Evolutionary conservation across 2,797 vertebrate genomes (phyloP).

Genomic region (Artibeus jamaicensis): DNA sequence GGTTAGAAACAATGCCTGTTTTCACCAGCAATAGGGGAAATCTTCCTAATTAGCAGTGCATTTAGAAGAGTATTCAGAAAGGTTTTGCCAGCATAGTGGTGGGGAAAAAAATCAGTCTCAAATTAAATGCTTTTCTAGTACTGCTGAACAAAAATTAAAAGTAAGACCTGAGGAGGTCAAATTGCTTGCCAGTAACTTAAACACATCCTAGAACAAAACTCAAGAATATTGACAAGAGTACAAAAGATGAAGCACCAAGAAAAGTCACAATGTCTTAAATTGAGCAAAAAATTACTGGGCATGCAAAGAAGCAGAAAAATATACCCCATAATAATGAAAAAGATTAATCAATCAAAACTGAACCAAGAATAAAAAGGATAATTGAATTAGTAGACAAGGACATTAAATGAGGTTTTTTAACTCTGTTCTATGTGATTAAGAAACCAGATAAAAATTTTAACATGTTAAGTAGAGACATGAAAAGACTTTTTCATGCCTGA

Average conservation of each 20-base stretch:
- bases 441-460: neutral
- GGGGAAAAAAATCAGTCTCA: neutral
- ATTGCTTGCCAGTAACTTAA: constrained; percentile 24
- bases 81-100: neutral
- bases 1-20: neutral
- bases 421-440: neutral
- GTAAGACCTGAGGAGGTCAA: neutral
- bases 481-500: neutral
- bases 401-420: neutral
- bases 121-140: neutral
- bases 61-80: neutral
- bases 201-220: neutral
- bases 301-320: neutral
- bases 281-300: neutral
- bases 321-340: neutral
- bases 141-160: neutral
- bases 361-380: neutral
- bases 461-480: neutral
- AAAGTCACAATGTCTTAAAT: neutral
- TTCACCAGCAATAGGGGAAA: neutral
- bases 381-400: neutral
- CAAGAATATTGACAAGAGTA: neutral
- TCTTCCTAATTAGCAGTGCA: neutral
- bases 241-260: constrained; percentile 8
- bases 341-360: neutral